Evolutionary conservation across 1,140 invertebrate species (phyloP), one percentile per base, ranked within the genome.

Genomic region (Thalassaphorura encarpata): DNA sequence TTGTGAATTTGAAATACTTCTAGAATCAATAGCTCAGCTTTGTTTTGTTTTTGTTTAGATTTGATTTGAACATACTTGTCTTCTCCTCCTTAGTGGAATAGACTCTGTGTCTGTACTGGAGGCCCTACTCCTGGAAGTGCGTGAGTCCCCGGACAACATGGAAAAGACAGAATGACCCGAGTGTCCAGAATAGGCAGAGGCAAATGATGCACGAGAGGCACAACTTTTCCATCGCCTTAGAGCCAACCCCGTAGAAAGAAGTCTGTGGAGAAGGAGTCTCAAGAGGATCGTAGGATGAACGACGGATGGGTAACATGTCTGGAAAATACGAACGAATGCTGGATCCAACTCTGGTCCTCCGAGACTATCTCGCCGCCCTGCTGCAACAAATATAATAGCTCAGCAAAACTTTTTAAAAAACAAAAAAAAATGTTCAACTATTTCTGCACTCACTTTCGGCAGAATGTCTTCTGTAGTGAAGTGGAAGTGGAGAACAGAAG

Each of bases 261-360:
- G 69, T 43, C 78, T 72, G 66, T 82, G 80, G 43, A 78, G 73
- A 21, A 82, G 69, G 3, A 82, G 69, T 11, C 80, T 69, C 15
- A 82, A 66, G 11, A 82, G 69, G 16, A 82, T 78, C 4, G 81
- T 68, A 0, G 80, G 80, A 63, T 78, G 77, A 27, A 81, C 69
- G 16, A 79, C 67, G 52, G 75, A 70, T 1, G 79, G 77, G 40
- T 79, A 72, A 51, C 72, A 73, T 2, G 72, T 67, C 40, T 76
- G 63, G 53, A 75, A 73, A n/a, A 61, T 68, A 41, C 69, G 67
- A 2, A 70, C 69, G 51, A 73, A 71, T 31, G 64, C 53, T 5
- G 67, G 56, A 53, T 65, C 63, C 26, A 65, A 33, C 19, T 65
- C 63, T 21, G 63, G 63, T 31, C 63, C 63, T 5, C 63, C 63